A percentile compares a stretch with the other conserved stretches of the same genome.
These are phyloP conservation scores for Palaemon carinicauda DNA, from an alignment of 1,140 invertebrate genomes.

Conservation along the genomic window DNA sequence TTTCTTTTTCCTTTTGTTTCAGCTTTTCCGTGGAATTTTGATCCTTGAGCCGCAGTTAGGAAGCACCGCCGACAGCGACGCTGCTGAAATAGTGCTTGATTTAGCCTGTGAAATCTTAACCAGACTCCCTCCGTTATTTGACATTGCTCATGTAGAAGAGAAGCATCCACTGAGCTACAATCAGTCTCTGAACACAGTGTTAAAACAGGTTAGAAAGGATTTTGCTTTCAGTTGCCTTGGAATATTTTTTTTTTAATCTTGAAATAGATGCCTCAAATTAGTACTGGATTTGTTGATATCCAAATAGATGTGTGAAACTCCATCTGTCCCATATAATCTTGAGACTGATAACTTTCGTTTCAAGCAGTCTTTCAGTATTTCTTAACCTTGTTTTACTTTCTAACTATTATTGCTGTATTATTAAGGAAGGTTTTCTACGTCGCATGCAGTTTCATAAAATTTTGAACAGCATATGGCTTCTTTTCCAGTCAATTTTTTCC, in stretches of 20 bases:
- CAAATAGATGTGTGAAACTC: too few species aligned
- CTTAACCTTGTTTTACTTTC: too few species aligned
- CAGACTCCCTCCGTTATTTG: slow-evolving; percentile 75
- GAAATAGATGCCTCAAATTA: neutral
- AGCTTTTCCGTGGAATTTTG: slow-evolving; percentile 79
- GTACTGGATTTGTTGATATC: too few species aligned
- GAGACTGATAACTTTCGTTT: too few species aligned
- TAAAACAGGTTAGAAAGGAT: slow-evolving; percentile 64
- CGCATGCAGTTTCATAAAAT: too few species aligned
- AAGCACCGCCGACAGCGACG: slow-evolving; percentile 70
- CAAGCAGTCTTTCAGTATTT: too few species aligned
- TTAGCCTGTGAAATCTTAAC: slow-evolving; percentile 77
- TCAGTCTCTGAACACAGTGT: slow-evolving; percentile 70
- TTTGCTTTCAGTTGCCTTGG: neutral
- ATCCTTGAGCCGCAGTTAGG: slow-evolving; percentile 75
- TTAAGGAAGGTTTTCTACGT: too few species aligned
- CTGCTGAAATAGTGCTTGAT: slow-evolving; percentile 73
- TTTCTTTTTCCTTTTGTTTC: slow-evolving; percentile 61
- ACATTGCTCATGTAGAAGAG: slow-evolving; percentile 72
- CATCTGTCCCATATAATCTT: too few species aligned
- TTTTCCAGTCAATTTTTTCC: too few species aligned
- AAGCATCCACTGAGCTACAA: slow-evolving; percentile 71
- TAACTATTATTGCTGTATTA: too few species aligned
- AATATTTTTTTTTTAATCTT: neutral
- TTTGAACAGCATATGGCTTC: too few species aligned